Base-by-base conservation (phyloP, 2,113 vertebrate species). In the Steatornis caripensis region DNA sequence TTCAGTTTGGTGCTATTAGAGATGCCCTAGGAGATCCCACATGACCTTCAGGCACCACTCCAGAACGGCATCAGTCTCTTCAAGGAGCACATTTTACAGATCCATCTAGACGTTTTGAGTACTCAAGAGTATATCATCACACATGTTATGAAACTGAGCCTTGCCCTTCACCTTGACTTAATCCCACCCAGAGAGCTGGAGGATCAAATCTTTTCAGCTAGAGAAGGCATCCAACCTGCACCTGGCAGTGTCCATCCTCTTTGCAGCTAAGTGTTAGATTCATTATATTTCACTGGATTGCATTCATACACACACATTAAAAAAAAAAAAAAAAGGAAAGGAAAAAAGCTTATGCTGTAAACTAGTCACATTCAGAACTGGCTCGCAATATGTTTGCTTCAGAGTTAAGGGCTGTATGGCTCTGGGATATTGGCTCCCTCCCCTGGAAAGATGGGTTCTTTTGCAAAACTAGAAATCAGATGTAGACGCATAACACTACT, bases 271-370 rank as follows among this genome's bases (percentile, higher is more conserved):
- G 15, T 37, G 21, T 41, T 23, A 49, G 17, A 49, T 68, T 55
- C 14, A 29, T 61, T 72, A 46, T 11, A 76, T 5, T 3, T 65
- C 46, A 34, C 0, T 43, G 39, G 49, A 17, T 32, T 49, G 11
- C 46, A 84, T 46, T 80, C 27, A 46, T 34, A 20, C 3, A 41
- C 4, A 53, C 14, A 53, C 27, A 49, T 2, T 2, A 48, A 2
- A 60, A 1, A 1, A 5, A 41, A 18, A 36, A 9, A 3, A 11
- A 65, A 10, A 15, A 11, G 5, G 2, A n/a, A 26, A 20, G 14
- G 61, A 39, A 23, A 48, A 26, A 14, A 18, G 9, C 0, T 84
- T 62, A 18, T 48, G 29, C 37, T 85, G 41, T n/a, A 69, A 77
- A 3, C 1, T 29, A 54, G 27, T 43, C 46, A 36, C 27, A 84